Percentiles rank a stretch among this genome's conserved stretches.
Conservation (phyloP, 2,888 invertebrate species). For the Aproaerema taeniolella region DNA sequence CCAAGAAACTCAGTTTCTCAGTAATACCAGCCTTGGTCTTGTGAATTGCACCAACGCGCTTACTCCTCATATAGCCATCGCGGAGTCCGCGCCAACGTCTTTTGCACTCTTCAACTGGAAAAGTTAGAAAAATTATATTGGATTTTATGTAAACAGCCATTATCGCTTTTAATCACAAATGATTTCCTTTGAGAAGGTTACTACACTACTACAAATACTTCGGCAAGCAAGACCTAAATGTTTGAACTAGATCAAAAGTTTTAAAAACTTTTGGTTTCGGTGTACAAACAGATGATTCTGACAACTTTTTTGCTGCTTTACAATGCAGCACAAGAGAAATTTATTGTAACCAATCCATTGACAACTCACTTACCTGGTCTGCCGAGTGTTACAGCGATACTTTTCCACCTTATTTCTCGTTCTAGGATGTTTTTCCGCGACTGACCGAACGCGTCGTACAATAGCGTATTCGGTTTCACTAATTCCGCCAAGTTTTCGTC, state of each 20-base stretch:
- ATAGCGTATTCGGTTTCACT: constrained; percentile 56
- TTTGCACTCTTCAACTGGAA: constrained; percentile 75
- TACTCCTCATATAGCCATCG: constrained; percentile 72
- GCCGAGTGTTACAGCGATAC: constrained; percentile 52
- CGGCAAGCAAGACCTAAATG: no score
- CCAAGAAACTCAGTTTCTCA: constrained; percentile 57
- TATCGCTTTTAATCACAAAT: no score
- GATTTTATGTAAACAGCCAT: no score
- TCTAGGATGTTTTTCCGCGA: constrained; percentile 62
- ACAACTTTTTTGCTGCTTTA: constrained; percentile 28
- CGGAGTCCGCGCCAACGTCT: constrained; percentile 75
- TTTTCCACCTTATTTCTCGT: constrained; percentile 60
- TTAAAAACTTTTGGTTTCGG: no score
- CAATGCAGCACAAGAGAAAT: constrained; percentile 40
- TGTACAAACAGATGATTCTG: constrained; percentile 9
- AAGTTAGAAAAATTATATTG: constrained; percentile 1
- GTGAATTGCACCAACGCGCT: constrained; percentile 54
- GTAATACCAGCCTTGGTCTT: constrained; percentile 50
- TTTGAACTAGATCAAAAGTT: no score
- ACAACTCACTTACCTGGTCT: constrained; percentile 61
- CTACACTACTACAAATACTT: no score
- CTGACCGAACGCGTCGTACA: constrained; percentile 56
- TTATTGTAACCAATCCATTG: constrained; percentile 18
- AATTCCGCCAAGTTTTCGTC: constrained; percentile 58
- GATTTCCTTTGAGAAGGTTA: no score